Conservation (phyloP, 2,113 vertebrate genomes). For the Hippolais icterina region DNA sequence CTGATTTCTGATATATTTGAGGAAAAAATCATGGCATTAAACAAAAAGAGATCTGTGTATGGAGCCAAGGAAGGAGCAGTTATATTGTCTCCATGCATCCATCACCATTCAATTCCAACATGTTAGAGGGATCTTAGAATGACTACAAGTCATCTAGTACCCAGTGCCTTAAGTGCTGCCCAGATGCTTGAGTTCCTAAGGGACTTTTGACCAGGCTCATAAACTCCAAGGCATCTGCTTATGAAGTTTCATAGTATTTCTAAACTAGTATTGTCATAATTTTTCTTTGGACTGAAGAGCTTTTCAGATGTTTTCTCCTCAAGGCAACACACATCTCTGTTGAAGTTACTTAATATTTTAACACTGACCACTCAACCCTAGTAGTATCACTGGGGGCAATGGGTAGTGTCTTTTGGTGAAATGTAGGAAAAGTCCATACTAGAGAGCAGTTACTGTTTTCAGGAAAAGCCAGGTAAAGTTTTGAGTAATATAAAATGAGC, state of each 20-base stretch:
- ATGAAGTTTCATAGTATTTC: background rate
- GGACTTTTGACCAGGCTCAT: background rate
- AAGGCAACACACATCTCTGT: fast-evolving
- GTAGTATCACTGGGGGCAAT: background rate
- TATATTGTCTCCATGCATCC: background rate
- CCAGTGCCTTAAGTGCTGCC: background rate
- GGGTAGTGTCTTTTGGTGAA: background rate
- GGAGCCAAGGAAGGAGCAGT: background rate
- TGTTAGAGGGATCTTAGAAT: background rate
- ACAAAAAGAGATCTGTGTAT: background rate
- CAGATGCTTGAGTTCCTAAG: background rate
- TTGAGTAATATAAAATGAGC: background rate
- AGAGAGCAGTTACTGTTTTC: background rate
- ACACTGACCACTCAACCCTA: background rate
- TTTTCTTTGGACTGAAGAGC: background rate
- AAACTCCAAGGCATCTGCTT: background rate
- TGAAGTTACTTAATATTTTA: background rate
- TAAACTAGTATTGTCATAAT: background rate
- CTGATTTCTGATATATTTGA: background rate
- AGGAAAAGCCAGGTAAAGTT: background rate
- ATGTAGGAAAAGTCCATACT: background rate
- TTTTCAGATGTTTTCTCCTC: background rate
- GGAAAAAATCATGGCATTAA: background rate
- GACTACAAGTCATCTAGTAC: background rate
- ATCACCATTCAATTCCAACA: background rate